Percentiles rank a stretch among this genome's conserved stretches.
These are phyloP conservation scores for Rhombomys opimus DNA, from an alignment of 2,113 vertebrate genomes.

Conservation along the genomic window DNA sequence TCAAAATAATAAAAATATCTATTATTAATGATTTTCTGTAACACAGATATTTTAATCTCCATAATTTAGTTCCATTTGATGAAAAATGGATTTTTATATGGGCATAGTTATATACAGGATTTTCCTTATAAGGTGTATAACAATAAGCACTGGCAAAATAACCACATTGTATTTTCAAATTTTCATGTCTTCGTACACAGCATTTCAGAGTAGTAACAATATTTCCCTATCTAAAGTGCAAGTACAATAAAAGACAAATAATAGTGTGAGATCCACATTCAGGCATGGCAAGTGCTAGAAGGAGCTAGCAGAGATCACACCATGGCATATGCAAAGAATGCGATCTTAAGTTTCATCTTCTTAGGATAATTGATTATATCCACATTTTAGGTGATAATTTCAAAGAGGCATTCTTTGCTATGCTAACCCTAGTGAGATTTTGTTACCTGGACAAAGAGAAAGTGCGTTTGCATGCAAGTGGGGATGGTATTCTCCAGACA, in stretches of 20 bases:
- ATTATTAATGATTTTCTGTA: conserved; percentile 79
- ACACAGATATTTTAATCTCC: conserved; percentile 73
- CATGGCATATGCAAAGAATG: not conserved
- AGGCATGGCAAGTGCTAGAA: not conserved
- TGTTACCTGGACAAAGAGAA: conserved; percentile 24
- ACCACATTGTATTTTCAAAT: conserved; percentile 58
- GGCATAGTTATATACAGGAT: not conserved
- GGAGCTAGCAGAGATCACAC: not conserved
- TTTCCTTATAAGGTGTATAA: conserved; percentile 53
- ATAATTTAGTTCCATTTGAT: conserved; percentile 65
- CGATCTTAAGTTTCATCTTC: conserved; percentile 31
- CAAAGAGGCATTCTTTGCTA: conserved; percentile 12
- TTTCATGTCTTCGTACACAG: not conserved
- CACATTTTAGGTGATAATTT: not conserved
- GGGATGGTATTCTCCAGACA: conserved; percentile 59
- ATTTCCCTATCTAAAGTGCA: conserved; percentile 42
- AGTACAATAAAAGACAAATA: conserved; percentile 43
- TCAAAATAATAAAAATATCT: conserved; percentile 71
- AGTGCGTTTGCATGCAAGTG: conserved; percentile 27
- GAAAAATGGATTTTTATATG: conserved; percentile 67
- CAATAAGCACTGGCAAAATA: conserved; percentile 39
- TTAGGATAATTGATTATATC: conserved; percentile 34
- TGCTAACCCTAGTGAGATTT: conserved; percentile 38
- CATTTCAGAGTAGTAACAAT: conserved; percentile 38
- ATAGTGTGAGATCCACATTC: not conserved